Base-by-base conservation (phyloP, 2,888 invertebrate genomes). In the Melieria omissa region DNA sequence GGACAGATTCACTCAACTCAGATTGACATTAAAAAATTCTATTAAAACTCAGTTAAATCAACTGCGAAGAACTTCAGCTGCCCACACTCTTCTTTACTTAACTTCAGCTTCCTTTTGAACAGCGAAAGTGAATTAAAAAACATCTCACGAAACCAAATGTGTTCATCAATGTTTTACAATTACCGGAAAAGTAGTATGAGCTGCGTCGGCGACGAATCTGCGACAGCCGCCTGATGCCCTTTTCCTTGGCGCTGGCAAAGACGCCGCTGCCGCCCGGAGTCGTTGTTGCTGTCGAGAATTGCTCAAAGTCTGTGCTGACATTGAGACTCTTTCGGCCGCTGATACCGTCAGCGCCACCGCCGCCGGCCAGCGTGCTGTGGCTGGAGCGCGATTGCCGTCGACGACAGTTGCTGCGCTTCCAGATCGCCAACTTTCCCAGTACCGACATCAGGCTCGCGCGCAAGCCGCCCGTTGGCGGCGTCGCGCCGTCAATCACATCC, bases 171-270 rank as follows among this genome's bases (percentile, higher is more conserved):
- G 29, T 29, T 2, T 29, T 29, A 3, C 29, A 74, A 74, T 81
- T 85, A 86, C 86, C 86, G 74, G 86, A 85, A 78, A 85, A 86
- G 72, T 86, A 87, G 74, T 85, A 87, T 63, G 86, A 87, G 77
- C 85, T 87, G 74, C 87, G 81, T 8, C 86, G 80, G 8, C 85
- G 80, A 67, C 85, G 81, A 52, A 83, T 76, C 76, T 86, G 84
- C 55, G 86, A 85, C 54, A 86, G 73, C 61, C 85, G 84, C n/a
- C 85, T 78, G 61, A 81, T 79, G 62, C 81, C 76, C 49, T 76
- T 76, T 46, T 77, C 73, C 69, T 73, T 78, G 41, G 65, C 69
- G 65, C 65, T 68, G 4, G 66, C 70, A 42, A 77, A 64, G 8
- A 57, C 70, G 67, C 72, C 68, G 68, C 72, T 73, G 45, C 69